Conservation (phyloP, 1,140 invertebrate genomes). For the Tetragnatha versicolor region DNA sequence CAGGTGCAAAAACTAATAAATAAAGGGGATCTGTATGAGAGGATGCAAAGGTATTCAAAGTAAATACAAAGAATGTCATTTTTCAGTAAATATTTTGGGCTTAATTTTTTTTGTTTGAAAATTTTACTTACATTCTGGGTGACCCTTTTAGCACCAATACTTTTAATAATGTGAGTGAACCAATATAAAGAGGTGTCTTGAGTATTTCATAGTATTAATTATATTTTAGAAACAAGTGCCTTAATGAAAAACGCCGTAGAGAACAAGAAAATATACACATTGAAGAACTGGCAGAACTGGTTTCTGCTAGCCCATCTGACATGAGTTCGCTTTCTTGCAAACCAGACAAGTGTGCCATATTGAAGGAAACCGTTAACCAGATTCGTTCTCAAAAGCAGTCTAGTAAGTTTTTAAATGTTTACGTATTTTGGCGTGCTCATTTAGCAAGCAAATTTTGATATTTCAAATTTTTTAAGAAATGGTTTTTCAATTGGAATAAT, state of each 20-base stretch:
- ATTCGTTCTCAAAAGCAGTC: constrained; percentile 64
- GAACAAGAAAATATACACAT: constrained; percentile 90
- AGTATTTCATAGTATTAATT: too few species aligned
- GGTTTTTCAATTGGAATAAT: neutral
- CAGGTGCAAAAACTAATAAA: too few species aligned
- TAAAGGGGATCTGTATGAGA: too few species aligned
- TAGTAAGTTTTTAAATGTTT: neutral
- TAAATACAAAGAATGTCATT: too few species aligned
- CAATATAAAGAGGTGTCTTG: too few species aligned
- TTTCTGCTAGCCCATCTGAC: constrained; percentile 81
- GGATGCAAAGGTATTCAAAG: too few species aligned
- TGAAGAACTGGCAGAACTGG: constrained; percentile 94
- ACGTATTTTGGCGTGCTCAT: neutral
- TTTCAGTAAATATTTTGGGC: too few species aligned
- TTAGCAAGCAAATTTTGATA: neutral
- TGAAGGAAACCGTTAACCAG: constrained; percentile 80
- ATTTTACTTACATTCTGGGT: too few species aligned
- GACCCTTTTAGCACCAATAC: too few species aligned
- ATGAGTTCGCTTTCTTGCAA: constrained; percentile 85
- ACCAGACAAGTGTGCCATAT: constrained; percentile 90
- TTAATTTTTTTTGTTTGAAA: too few species aligned
- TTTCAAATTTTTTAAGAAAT: neutral
- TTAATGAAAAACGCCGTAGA: constrained; percentile 90
- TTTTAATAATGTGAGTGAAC: too few species aligned
- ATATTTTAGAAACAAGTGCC: constrained; percentile 81